A percentile compares a stretch with the other conserved stretches of the same genome.
Evolutionary conservation across 2,888 invertebrate species (phyloP).

Genomic region (Noctua pronuba): DNA sequence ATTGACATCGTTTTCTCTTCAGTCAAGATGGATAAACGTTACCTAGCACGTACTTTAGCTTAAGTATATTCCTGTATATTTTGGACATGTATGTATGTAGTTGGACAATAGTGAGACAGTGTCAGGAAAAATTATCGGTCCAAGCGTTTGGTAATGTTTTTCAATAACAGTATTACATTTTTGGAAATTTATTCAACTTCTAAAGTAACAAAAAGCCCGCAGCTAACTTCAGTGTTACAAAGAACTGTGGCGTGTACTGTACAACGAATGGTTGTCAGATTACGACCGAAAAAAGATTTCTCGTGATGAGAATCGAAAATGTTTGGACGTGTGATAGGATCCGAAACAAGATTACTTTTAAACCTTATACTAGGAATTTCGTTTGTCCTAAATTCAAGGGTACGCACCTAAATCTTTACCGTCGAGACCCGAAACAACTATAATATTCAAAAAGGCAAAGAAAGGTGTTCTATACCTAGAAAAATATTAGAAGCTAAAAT

Average conservation of each 20-base stretch:
- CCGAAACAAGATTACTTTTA: slow-evolving; percentile 29
- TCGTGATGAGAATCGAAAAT: slow-evolving; percentile 8
- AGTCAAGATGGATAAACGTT: no score
- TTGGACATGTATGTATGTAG: neutral
- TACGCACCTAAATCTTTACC: neutral
- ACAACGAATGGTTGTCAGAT: slow-evolving; percentile 26
- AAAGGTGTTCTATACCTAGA: neutral
- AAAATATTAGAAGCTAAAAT: neutral
- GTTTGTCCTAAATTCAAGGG: slow-evolving; percentile 12
- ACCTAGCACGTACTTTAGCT: no score
- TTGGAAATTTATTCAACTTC: neutral
- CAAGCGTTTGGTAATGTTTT: neutral
- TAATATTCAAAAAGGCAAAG: neutral
- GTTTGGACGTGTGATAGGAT: slow-evolving; percentile 29
- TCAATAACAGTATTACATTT: no score
- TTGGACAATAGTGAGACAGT: neutral
- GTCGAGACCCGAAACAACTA: neutral
- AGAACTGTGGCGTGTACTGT: neutral
- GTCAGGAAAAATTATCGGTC: no score
- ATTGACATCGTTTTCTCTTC: no score
- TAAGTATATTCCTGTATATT: neutral
- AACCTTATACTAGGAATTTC: neutral
- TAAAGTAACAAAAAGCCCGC: neutral
- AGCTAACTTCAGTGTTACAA: slow-evolving; percentile 3
- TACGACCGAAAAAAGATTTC: neutral